Conservation (phyloP, 2,113 vertebrate genomes). For the Nesoenas mayeri region DNA sequence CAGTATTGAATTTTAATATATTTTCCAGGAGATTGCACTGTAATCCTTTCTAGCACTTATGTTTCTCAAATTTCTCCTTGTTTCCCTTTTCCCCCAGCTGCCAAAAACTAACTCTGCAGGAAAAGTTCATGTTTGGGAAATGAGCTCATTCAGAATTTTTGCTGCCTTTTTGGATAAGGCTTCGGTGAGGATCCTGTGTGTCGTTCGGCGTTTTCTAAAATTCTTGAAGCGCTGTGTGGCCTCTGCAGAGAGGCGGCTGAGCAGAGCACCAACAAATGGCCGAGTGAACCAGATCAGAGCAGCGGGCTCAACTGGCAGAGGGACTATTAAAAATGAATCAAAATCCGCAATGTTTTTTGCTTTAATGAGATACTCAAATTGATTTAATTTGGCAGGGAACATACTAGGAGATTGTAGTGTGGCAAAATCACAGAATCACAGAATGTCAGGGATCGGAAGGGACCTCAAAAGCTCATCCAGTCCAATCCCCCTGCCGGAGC, state of each 20-base stretch:
- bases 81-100: not conserved
- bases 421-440: not conserved
- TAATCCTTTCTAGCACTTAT: not conserved
- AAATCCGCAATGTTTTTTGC: not conserved
- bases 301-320: not conserved
- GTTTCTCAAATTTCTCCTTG: not conserved
- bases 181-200: not conserved
- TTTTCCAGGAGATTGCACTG: not conserved
- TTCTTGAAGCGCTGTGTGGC: not conserved
- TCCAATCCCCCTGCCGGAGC: no score
- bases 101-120: not conserved
- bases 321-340: conserved; percentile 11
- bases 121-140: not conserved
- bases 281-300: not conserved
- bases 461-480: no score
- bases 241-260: not conserved
- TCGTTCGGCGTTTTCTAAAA: not conserved
- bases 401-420: not conserved
- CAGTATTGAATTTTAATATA: not conserved
- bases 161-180: not conserved
- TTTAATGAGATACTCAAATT: not conserved
- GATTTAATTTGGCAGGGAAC: conserved; percentile 14
- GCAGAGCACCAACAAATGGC: not conserved
- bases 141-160: not conserved
- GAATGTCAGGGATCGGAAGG: no score